Percentiles rank a stretch among this genome's conserved stretches.
Conservation (phyloP, 1,140 invertebrate species). For the Lethocerus indicus region DNA sequence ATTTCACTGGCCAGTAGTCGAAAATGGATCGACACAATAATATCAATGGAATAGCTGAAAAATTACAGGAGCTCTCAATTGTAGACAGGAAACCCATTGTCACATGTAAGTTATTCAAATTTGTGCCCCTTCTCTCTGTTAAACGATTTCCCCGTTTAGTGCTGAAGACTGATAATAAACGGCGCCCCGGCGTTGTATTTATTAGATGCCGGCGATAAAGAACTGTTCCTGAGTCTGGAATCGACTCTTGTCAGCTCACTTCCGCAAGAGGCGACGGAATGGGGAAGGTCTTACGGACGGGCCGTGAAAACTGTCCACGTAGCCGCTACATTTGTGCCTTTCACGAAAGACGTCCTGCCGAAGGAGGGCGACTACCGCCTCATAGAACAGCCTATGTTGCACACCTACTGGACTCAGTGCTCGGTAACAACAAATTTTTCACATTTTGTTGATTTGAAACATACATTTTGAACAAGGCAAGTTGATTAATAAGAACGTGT, state of each 20-base stretch:
- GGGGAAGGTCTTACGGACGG: constrained; percentile 68
- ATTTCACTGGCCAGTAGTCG: not conserved
- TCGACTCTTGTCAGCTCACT: constrained; percentile 56
- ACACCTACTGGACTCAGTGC: constrained; percentile 92
- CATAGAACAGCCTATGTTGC: constrained; percentile 73
- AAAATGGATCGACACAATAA: not conserved
- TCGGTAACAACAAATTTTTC: constrained; percentile 33
- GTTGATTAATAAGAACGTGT: too few relatives aligned
- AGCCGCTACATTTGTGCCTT: constrained; percentile 69
- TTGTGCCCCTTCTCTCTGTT: constrained; percentile 16
- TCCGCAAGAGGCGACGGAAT: constrained; percentile 72
- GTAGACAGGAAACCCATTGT: constrained; percentile 35
- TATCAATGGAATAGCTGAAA: constrained; percentile 2
- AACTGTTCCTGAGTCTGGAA: constrained; percentile 69
- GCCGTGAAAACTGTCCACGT: constrained; percentile 68
- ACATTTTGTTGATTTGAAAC: not conserved
- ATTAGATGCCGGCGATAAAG: constrained; percentile 73
- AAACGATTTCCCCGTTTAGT: too few relatives aligned
- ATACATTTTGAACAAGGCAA: too few relatives aligned
- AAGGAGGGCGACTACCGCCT: constrained; percentile 55
- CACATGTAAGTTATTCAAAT: constrained; percentile 29
- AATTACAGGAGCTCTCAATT: constrained; percentile 20
- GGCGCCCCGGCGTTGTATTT: not conserved
- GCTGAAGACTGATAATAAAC: constrained; percentile 11
- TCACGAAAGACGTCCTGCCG: constrained; percentile 48